A percentile compares a stretch with the other conserved stretches of the same genome.
phyloP scores from a whole-genome alignment of 1,140 invertebrate species.

The Ceratina calcarata region DNA sequence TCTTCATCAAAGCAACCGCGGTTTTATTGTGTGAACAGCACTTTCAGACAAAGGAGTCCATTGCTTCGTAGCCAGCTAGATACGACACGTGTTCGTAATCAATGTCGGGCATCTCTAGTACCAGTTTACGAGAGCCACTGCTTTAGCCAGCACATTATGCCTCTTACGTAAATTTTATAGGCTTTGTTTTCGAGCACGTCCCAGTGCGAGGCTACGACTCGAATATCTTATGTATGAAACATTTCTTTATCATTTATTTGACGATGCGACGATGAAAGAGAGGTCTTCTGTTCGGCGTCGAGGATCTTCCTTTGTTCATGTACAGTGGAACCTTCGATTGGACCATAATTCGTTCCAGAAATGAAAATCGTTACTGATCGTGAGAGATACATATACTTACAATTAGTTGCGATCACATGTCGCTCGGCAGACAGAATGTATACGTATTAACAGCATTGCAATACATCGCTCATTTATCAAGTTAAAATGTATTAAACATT shows the following conservation, averaged over 20 bases:
- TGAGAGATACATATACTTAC: neutral
- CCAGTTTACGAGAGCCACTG: conserved; percentile 52
- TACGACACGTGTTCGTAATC: conserved; percentile 75
- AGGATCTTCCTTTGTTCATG: conserved; percentile 7
- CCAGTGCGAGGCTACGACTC: neutral
- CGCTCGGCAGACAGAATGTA: no score
- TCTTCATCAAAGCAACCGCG: conserved; percentile 14
- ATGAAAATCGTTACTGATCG: no score
- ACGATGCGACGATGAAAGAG: neutral
- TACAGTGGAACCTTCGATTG: no score
- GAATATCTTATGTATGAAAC: neutral
- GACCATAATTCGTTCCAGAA: no score
- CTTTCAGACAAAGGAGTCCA: conserved; percentile 54
- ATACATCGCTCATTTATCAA: no score
- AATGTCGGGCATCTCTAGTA: conserved; percentile 75
- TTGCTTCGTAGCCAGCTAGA: conserved; percentile 66
- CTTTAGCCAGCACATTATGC: conserved; percentile 64
- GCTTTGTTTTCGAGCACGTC: conserved; percentile 73
- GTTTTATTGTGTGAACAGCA: conserved; percentile 38
- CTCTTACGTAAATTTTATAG: conserved; percentile 57
- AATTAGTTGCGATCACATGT: no score
- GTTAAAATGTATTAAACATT: no score
- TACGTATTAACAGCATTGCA: no score
- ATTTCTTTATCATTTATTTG: neutral
- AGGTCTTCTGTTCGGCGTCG: neutral